phyloP scores from a whole-genome alignment of 1,140 invertebrate genomes.

The Hyles euphorbiae region DNA sequence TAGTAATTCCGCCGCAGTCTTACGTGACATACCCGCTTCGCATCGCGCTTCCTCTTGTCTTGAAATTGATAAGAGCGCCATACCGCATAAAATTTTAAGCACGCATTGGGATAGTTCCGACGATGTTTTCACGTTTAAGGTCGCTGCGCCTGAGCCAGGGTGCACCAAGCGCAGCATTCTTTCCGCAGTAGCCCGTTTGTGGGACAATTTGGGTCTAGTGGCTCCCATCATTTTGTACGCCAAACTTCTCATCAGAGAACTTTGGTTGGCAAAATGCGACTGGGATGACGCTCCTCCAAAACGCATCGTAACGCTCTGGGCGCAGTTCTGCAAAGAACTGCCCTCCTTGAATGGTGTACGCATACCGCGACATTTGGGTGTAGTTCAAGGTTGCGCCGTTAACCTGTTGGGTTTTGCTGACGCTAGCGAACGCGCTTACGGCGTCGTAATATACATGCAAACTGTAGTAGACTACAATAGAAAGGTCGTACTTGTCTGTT shows the following conservation, averaged over 20 bases:
- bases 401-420: conserved; percentile 38
- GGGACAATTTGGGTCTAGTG: conserved; percentile 18
- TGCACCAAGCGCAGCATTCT: conserved; percentile 22
- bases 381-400: conserved; percentile 1
- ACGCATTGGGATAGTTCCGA: conserved; percentile 10
- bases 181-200: conserved; percentile 17
- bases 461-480: not conserved
- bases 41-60: conserved; percentile 4
- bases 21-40: conserved; percentile 14
- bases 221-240: conserved; percentile 15
- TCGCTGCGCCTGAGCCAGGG: not conserved
- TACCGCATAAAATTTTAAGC: conserved; percentile 15
- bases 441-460: conserved; percentile 36
- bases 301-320: conserved; percentile 4
- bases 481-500: conserved; percentile 13
- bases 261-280: conserved; percentile 14
- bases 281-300: conserved; percentile 17
- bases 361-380: conserved; percentile 10
- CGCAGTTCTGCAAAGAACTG: conserved; percentile 5
- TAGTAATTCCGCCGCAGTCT: conserved; percentile 9
- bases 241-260: conserved; percentile 19
- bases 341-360: conserved; percentile 7
- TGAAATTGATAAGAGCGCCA: conserved; percentile 11
- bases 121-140: conserved; percentile 12
- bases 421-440: conserved; percentile 35